Evolutionary conservation across 2,888 invertebrate genomes (phyloP), one percentile per base, ranked within the genome.

Genomic region (Acleris laterana): DNA sequence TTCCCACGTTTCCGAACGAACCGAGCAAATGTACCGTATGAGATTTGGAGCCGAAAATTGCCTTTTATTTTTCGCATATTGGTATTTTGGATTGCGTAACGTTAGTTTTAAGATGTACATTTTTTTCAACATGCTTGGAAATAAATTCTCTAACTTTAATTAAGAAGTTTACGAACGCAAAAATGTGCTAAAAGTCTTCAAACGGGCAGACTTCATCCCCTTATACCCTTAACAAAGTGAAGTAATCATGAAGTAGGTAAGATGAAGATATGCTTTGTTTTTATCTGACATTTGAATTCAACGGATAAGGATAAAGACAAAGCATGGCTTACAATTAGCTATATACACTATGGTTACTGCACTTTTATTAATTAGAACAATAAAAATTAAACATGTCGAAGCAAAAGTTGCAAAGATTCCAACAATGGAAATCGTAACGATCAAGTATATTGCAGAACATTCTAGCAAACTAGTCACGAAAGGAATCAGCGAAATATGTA

Each of bases 1-100:
- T 16, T 48, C 28, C 22, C 38, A 19, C 22, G 13, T 58, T 64
- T 68, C 62, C 62, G 58, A 48, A 59, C 51, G 50, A 62, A 62
- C 28, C 53, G 46, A 20, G 50, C 38, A 62, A 68, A 69, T 69
- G 70, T 71, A 58, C 60, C 69, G 69, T 56, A 49, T 44, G 56
- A 61, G 68, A 72, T 69, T 71, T 69, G 66, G 49, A n/a, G 56
- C 42, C 38, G 42, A 38, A 53, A 48, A 62, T 25, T 11, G 53
- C 46, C 28, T 50, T 55, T 17, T 55, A 56, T 49, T 55, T 32
- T 62, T 55, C 20, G 20, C 20, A n/a, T 50, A 57, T 49, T 50
- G 56, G 42, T 25, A 32, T 56, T 63, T 19, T n/a, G 9, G 53
- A 16, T 32, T 13, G 4, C 28, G 44, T 11, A 55, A 22, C 42